Conservation (phyloP, 2,113 vertebrate genomes). For the Spermophilus dauricus region DNA sequence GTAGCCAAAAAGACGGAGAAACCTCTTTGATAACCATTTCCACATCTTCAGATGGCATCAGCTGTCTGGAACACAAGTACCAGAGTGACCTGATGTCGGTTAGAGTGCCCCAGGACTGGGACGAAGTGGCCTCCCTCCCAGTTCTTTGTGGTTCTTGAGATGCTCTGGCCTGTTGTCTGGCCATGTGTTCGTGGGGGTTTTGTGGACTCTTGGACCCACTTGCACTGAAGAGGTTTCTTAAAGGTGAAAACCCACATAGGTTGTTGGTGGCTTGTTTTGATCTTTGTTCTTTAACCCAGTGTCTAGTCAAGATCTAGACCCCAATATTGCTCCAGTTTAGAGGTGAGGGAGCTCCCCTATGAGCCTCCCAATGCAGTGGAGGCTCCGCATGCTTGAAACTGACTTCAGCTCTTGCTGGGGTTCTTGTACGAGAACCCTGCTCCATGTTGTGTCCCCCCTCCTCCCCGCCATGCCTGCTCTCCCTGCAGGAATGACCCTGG, state of each 20-base stretch:
- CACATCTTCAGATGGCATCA: too few relatives aligned
- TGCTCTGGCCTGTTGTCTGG: too few relatives aligned
- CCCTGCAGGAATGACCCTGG: background rate
- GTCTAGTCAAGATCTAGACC: too few relatives aligned
- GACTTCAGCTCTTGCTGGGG: too few relatives aligned
- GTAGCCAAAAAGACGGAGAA: background rate
- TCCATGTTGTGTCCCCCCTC: too few relatives aligned
- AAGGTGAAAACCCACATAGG: background rate
- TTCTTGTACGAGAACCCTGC: too few relatives aligned
- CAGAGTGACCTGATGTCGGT: background rate
- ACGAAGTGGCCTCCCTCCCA: background rate
- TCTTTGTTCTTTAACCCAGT: background rate
- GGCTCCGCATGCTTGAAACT: too few relatives aligned
- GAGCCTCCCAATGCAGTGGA: too few relatives aligned
- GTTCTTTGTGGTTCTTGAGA: background rate
- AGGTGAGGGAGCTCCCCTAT: too few relatives aligned
- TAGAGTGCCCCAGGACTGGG: background rate
- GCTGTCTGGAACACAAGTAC: background rate
- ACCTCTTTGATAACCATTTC: background rate
- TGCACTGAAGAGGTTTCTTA: accelerated
- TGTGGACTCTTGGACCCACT: too few relatives aligned
- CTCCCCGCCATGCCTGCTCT: too few relatives aligned
- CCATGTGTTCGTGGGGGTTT: background rate
- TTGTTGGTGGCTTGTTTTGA: background rate
- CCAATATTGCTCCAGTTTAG: too few relatives aligned